Evolutionary conservation across 1,140 invertebrate species (phyloP).

Genomic region (Caenorhabditis latens): DNA sequence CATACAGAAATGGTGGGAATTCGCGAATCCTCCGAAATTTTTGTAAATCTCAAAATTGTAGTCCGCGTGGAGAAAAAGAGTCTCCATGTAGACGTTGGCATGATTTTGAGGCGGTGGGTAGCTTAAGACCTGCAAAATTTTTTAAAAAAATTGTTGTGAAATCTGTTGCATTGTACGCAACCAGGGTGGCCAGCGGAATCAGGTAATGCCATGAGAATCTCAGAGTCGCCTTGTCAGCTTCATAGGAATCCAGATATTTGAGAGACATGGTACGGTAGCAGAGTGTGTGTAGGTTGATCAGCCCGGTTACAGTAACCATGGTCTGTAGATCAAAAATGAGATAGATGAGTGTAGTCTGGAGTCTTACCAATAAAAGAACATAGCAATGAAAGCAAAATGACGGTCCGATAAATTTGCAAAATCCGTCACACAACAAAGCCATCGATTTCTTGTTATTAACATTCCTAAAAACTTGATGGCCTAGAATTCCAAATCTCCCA

Average conservation of each 20-base stretch:
- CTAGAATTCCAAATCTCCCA: background rate
- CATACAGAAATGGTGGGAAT: slow-evolving; percentile 29
- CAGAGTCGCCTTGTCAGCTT: background rate
- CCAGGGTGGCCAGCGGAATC: background rate
- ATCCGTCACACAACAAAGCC: slow-evolving; percentile 1
- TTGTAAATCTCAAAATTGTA: background rate
- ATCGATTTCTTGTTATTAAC: background rate
- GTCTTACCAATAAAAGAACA: slow-evolving; percentile 6
- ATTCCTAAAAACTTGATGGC: background rate
- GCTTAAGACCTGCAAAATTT: background rate
- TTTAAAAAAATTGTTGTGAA: background rate
- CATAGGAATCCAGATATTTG: background rate
- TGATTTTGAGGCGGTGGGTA: background rate
- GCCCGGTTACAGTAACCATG: slow-evolving; percentile 12
- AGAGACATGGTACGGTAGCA: slow-evolving; percentile 17
- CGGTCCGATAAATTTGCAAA: background rate
- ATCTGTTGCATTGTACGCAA: too few species aligned
- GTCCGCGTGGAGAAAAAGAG: background rate
- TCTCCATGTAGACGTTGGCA: background rate
- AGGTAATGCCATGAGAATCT: background rate
- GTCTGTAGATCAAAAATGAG: background rate
- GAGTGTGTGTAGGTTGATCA: slow-evolving; percentile 21
- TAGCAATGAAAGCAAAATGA: background rate
- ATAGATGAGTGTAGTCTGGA: too few species aligned
- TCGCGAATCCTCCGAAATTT: slow-evolving; percentile 4